A percentile compares a stretch with the other conserved stretches of the same genome.
phyloP scores from a whole-genome alignment of 2,113 vertebrate species.

The Hydrochoerus hydrochaeris region DNA sequence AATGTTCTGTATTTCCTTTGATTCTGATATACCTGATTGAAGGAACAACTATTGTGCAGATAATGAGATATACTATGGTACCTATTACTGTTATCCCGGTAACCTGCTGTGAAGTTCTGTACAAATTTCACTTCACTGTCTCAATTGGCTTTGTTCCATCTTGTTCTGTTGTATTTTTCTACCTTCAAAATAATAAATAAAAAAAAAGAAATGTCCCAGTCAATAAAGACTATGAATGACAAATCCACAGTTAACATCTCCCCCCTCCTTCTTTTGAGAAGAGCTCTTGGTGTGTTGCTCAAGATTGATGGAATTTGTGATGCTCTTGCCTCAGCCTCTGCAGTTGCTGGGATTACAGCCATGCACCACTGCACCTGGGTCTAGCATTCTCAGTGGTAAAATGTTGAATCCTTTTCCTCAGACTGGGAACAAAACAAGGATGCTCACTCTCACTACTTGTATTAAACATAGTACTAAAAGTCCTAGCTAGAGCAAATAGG shows the following conservation, averaged over 20 bases:
- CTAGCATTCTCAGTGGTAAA: neutral
- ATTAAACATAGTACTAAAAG: neutral
- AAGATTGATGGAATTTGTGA: neutral
- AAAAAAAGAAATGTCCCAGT: neutral
- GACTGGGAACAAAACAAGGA: neutral
- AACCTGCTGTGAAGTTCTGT: too few relatives aligned
- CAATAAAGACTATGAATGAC: neutral
- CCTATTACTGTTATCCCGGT: too few relatives aligned
- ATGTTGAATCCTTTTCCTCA: neutral
- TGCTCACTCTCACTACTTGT: neutral
- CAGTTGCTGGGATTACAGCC: neutral
- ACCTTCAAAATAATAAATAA: too few relatives aligned
- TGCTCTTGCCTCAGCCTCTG: neutral
- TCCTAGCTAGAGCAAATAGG: neutral
- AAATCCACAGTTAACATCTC: neutral
- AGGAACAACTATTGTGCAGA: too few relatives aligned
- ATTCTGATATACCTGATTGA: too few relatives aligned
- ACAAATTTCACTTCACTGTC: too few relatives aligned
- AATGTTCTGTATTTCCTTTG: too few relatives aligned
- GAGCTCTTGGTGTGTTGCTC: neutral
- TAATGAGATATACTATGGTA: too few relatives aligned
- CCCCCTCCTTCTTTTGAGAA: neutral
- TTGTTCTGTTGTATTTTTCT: too few relatives aligned
- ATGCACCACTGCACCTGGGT: neutral
- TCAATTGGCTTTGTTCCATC: too few relatives aligned